A percentile compares a stretch with the other conserved stretches of the same genome.
Conservation (phyloP, 2,797 vertebrate species). For the Semaprochilodus insignis region DNA sequence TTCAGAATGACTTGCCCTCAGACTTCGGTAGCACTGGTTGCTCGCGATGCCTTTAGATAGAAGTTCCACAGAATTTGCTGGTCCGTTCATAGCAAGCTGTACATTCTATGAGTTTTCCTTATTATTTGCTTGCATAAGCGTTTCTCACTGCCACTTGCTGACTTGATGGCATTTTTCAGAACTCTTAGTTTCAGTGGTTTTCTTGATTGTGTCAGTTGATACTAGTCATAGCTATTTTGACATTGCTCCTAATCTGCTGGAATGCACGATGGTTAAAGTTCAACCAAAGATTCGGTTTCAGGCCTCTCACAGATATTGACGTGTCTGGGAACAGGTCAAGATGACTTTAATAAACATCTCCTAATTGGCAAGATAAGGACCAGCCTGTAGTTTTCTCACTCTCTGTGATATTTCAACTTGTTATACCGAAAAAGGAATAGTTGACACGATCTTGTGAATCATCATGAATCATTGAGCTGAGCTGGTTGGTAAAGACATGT, state of each 20-base stretch:
- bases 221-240: conserved; percentile 65
- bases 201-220: conserved; percentile 61
- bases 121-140: conserved; percentile 36
- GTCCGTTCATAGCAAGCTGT: too few species aligned
- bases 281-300: conserved; percentile 68
- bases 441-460: conserved; percentile 42
- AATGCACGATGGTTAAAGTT: conserved; percentile 75
- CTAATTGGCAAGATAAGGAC: conserved; percentile 46
- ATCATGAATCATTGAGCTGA: conserved; percentile 38
- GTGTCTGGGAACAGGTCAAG: conserved; percentile 36
- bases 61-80: too few species aligned
- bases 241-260: conserved; percentile 68
- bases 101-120: not conserved
- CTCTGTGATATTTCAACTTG: conserved; percentile 49
- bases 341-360: conserved; percentile 44
- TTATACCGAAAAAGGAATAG: conserved; percentile 29
- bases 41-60: too few species aligned
- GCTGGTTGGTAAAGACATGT: conserved; percentile 25
- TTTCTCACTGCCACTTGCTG: conserved; percentile 38
- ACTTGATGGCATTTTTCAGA: conserved; percentile 43
- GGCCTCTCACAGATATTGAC: conserved; percentile 54
- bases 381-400: conserved; percentile 42
- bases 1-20: too few species aligned
- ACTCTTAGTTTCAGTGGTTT: conserved; percentile 46
- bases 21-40: too few species aligned